These are phyloP conservation scores for Syngnathus floridae DNA, from an alignment of 2,113 vertebrate genomes.

Conservation along the genomic window DNA sequence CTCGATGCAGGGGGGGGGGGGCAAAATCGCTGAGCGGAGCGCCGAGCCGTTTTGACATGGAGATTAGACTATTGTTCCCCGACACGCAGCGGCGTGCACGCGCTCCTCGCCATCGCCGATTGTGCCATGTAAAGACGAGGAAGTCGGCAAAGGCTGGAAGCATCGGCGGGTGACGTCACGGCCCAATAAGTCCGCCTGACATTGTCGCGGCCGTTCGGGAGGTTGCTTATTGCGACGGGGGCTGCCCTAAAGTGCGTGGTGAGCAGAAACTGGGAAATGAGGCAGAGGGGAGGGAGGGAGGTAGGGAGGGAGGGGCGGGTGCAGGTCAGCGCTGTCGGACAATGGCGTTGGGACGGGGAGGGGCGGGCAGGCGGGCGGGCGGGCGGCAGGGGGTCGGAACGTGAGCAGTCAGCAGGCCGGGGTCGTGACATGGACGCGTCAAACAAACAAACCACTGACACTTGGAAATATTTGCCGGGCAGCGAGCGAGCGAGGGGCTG, in stretches of 20 bases:
- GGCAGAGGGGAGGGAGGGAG: conserved; percentile 60
- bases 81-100: conserved; percentile 45
- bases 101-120: conserved; percentile 21
- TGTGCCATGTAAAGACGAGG: conserved; percentile 7
- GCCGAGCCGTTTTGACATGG: conserved; percentile 99
- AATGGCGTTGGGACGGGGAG: conserved; percentile 59
- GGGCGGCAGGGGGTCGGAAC: conserved; percentile 65
- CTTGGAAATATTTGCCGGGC: conserved; percentile 58
- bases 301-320: conserved; percentile 48
- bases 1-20: conserved; percentile 59
- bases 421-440: conserved; percentile 68
- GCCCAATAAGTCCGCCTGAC: conserved; percentile 82
- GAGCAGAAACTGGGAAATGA: conserved; percentile 61
- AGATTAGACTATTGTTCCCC: conserved; percentile 98
- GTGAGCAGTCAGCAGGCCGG: conserved; percentile 76
- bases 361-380: conserved; percentile 15
- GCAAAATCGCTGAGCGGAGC: conserved; percentile 93
- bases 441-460: conserved; percentile 73
- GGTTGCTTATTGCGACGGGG: conserved; percentile 59
- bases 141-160: conserved; percentile 71
- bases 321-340: conserved; percentile 59
- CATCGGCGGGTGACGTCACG: conserved; percentile 88
- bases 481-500: conserved; percentile 38
- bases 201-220: conserved; percentile 67
- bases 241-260: conserved; percentile 85